A percentile compares a stretch with the other conserved stretches of the same genome.
Evolutionary conservation across 1,140 invertebrate species (phyloP).

Genomic region (Diorhabda carinulata): DNA sequence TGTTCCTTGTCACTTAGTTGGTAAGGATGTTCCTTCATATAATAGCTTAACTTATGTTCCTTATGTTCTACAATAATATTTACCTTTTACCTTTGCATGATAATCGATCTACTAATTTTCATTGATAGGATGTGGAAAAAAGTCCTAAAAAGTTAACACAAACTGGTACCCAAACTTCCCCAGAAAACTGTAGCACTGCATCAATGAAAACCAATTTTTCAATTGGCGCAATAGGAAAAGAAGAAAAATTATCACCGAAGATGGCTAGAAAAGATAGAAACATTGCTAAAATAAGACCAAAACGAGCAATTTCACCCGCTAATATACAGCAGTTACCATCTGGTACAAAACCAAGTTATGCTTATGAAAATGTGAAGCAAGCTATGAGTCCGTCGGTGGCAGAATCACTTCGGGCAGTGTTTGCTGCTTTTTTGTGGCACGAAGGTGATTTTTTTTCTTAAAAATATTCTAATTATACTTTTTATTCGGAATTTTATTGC

Average conservation of each 20-base stretch:
- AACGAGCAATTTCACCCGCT: constrained; percentile 61
- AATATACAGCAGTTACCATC: constrained; percentile 47
- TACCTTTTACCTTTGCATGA: too few relatives aligned
- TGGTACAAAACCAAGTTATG: constrained; percentile 36
- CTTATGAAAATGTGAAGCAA: constrained; percentile 62
- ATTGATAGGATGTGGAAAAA: constrained; percentile 47
- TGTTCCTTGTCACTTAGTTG: too few relatives aligned
- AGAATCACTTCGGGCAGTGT: constrained; percentile 87
- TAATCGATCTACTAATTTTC: not conserved
- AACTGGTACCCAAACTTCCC: constrained; percentile 73
- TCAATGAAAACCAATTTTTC: constrained; percentile 59
- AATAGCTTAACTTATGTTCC: too few relatives aligned
- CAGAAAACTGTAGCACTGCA: constrained; percentile 54
- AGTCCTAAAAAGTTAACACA: constrained; percentile 58
- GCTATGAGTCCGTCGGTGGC: constrained; percentile 90
- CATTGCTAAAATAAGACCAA: constrained; percentile 51
- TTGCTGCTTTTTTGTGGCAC: constrained; percentile 95
- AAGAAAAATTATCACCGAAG: constrained; percentile 62
- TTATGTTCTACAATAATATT: too few relatives aligned
- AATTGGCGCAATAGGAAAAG: constrained; percentile 56
- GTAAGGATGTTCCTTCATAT: too few relatives aligned
- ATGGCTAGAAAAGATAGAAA: constrained; percentile 58
- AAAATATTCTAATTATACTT: too few relatives aligned
- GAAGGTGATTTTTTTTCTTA: constrained; percentile 59
- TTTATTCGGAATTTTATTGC: too few relatives aligned